phyloP scores from a whole-genome alignment of 2,113 vertebrate species.

The Typhlomys cinereus region DNA sequence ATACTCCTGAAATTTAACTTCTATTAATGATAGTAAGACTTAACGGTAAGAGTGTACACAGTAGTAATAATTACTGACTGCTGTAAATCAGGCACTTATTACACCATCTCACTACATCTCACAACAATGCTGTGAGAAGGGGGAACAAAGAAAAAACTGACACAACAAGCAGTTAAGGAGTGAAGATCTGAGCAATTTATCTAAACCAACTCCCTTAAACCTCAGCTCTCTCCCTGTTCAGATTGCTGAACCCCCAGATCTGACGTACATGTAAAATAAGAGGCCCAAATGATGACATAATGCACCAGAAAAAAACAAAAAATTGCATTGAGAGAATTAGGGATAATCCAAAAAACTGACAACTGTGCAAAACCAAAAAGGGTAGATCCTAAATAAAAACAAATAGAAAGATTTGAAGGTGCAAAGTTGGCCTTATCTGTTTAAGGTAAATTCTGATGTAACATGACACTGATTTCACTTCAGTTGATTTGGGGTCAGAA shows the following conservation, averaged over 20 bases:
- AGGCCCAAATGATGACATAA: neutral
- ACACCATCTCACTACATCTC: neutral
- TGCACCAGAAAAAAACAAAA: neutral
- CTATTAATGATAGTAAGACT: neutral
- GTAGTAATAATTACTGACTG: neutral
- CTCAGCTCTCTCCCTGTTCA: neutral
- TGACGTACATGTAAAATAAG: neutral
- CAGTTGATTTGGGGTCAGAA: neutral
- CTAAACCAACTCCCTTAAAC: neutral
- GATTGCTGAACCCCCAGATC: neutral
- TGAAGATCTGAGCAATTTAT: neutral
- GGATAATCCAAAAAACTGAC: neutral
- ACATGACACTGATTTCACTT: neutral
- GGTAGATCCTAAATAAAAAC: constrained; percentile 6
- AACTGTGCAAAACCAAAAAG: neutral
- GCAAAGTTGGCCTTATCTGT: neutral
- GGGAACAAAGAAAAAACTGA: neutral
- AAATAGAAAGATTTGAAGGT: constrained; percentile 17
- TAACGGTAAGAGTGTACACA: neutral
- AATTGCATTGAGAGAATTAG: neutral
- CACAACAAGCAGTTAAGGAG: neutral
- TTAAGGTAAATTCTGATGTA: too few relatives aligned
- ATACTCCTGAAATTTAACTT: neutral
- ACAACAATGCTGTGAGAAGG: neutral
- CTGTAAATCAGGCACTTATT: neutral